These are phyloP conservation scores for Agriopis aurantiaria DNA, from an alignment of 2,888 invertebrate species.

Conservation along the genomic window DNA sequence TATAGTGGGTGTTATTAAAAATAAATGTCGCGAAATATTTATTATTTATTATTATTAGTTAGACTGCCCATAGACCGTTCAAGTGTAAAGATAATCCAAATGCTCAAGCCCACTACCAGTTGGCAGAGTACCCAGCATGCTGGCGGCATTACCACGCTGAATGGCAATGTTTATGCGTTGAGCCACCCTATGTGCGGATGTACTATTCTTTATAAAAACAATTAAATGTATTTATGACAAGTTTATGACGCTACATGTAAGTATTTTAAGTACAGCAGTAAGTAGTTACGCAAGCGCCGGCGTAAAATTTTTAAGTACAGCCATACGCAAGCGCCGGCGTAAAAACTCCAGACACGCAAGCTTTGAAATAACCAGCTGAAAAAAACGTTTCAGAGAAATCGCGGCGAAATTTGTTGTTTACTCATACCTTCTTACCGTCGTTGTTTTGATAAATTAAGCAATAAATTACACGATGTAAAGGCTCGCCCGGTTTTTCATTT, in stretches of 20 bases:
- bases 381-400: constrained; percentile 46
- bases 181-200: too few relatives aligned
- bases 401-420: constrained; percentile 52
- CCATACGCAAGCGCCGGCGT: constrained; percentile 15
- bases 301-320: constrained; percentile 13
- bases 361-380: constrained; percentile 29
- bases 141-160: too few relatives aligned
- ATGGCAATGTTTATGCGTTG: too few relatives aligned
- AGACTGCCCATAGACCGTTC: too few relatives aligned
- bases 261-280: background rate
- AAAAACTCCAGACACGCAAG: constrained; percentile 29
- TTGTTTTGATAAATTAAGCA: constrained; percentile 68
- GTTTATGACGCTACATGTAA: background rate
- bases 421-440: constrained; percentile 49
- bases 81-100: too few relatives aligned
- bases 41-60: too few relatives aligned
- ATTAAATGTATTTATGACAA: too few relatives aligned
- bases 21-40: too few relatives aligned
- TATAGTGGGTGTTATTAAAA: too few relatives aligned
- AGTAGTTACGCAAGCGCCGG: constrained; percentile 12
- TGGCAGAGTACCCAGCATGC: too few relatives aligned
- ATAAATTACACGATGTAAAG: constrained; percentile 67
- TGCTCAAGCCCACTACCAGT: too few relatives aligned
- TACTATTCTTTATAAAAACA: too few relatives aligned
- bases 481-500: constrained; percentile 62